These are phyloP conservation scores for Zelostemma sp. DNA, from an alignment of 1,140 invertebrate species.

Conservation along the genomic window DNA sequence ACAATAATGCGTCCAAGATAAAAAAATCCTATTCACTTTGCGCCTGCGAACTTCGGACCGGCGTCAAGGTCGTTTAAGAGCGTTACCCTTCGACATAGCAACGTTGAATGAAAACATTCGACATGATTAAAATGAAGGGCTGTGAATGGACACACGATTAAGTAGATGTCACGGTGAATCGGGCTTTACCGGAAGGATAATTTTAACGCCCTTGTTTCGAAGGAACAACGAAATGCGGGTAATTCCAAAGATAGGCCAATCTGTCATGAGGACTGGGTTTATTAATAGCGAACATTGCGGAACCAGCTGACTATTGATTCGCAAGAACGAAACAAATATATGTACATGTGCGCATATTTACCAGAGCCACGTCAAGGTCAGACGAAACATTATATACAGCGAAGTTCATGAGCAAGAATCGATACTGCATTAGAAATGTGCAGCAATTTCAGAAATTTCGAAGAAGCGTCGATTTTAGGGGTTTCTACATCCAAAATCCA, in stretches of 20 bases:
- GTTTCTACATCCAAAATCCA: conserved; percentile 13
- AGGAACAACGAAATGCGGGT: not conserved
- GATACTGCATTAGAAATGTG: conserved; percentile 24
- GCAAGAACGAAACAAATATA: conserved; percentile 8
- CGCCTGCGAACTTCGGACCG: conserved; percentile 11
- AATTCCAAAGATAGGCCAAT: conserved; percentile 5
- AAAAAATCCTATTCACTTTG: conserved; percentile 12
- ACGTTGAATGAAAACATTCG: conserved; percentile 14
- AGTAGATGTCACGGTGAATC: not conserved
- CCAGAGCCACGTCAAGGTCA: conserved; percentile 16
- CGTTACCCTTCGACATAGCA: conserved; percentile 1
- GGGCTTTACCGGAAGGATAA: not conserved
- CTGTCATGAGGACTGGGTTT: conserved; percentile 1
- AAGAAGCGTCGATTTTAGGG: conserved; percentile 10
- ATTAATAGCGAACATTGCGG: conserved; percentile 7
- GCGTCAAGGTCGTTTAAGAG: not conserved
- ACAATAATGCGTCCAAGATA: too few relatives aligned
- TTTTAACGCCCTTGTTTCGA: not conserved
- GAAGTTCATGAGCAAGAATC: conserved; percentile 17
- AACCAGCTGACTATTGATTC: conserved; percentile 14
- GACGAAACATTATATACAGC: conserved; percentile 12
- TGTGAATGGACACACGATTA: not conserved
- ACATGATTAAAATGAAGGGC: conserved; percentile 3
- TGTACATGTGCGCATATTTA: conserved; percentile 15
- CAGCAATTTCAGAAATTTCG: conserved; percentile 12